Evolutionary conservation across 1,140 invertebrate species (phyloP), one percentile per base, ranked within the genome.

Genomic region (Cylas formicarius): DNA sequence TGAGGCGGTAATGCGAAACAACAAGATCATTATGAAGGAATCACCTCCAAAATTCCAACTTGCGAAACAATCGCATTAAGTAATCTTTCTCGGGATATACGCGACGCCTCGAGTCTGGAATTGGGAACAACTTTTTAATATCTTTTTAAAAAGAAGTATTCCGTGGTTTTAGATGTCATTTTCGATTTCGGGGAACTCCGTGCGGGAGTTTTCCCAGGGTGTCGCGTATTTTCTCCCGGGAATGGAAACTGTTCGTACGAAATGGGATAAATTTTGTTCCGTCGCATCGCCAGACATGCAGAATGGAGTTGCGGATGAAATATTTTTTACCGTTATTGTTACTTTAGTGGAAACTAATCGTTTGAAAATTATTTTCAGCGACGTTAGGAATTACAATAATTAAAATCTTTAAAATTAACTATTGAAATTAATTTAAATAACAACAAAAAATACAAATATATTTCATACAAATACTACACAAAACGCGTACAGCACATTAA

Each of bases 241-340:
- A 31, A 31, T n/a, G 28, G 14, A 17, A n/a, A 39, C 24, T 39
- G 13, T 26, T 16, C 8, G 1, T 16, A 7, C n/a, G 18, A 24
- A 22, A 39, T 39, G 22, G 18, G 36, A 39, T 39, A 26, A 39
- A n/a, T n/a, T n/a, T n/a, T n/a, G n/a, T n/a, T n/a, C n/a, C n/a
- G n/a, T n/a, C n/a, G n/a, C n/a, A n/a, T n/a, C n/a, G n/a, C n/a
- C n/a, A n/a, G n/a, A n/a, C n/a, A n/a, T n/a, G n/a, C n/a, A n/a
- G n/a, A n/a, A n/a, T n/a, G n/a, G n/a, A n/a, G n/a, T n/a, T n/a
- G n/a, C n/a, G n/a, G n/a, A n/a, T n/a, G n/a, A n/a, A n/a, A n/a
- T n/a, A n/a, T n/a, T n/a, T n/a, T n/a, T n/a, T n/a, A n/a, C n/a
- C n/a, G n/a, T n/a, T n/a, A n/a, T n/a, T n/a, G n/a, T n/a, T n/a